phyloP scores from a whole-genome alignment of 2,888 invertebrate genomes.

The Acleris literana region DNA sequence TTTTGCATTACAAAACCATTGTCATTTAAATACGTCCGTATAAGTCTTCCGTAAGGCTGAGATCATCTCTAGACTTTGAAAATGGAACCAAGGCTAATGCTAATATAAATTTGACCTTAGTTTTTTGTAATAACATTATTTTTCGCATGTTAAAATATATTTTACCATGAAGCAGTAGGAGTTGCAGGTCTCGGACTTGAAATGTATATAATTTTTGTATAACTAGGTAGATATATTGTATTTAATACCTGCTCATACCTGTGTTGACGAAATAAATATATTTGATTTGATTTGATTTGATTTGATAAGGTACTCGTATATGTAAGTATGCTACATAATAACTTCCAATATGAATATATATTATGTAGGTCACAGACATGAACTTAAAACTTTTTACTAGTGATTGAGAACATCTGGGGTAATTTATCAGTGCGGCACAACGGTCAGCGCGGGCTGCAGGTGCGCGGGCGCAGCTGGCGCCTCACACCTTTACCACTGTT shows the following conservation, averaged over 20 bases:
- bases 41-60: constrained; percentile 60
- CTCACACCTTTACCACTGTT: constrained; percentile 22
- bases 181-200: neutral
- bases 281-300: too few species aligned
- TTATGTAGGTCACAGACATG: constrained; percentile 13
- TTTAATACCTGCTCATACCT: too few species aligned
- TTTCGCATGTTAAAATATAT: constrained; percentile 1
- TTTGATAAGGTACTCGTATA: too few species aligned
- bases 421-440: constrained; percentile 42
- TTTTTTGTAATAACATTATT: constrained; percentile 48
- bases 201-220: too few species aligned
- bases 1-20: constrained; percentile 65
- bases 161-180: neutral
- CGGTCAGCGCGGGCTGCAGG: constrained; percentile 43
- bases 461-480: constrained; percentile 30
- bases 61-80: constrained; percentile 69
- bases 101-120: constrained; percentile 66
- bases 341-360: neutral
- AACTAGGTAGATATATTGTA: too few species aligned
- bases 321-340: too few species aligned
- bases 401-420: constrained; percentile 46
- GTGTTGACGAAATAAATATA: too few species aligned
- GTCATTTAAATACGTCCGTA: constrained; percentile 61
- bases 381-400: constrained; percentile 21
- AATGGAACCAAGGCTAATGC: constrained; percentile 68